These are phyloP conservation scores for Lithobates sylvaticus DNA, from an alignment of 2,797 vertebrate genomes.

Conservation along the genomic window DNA sequence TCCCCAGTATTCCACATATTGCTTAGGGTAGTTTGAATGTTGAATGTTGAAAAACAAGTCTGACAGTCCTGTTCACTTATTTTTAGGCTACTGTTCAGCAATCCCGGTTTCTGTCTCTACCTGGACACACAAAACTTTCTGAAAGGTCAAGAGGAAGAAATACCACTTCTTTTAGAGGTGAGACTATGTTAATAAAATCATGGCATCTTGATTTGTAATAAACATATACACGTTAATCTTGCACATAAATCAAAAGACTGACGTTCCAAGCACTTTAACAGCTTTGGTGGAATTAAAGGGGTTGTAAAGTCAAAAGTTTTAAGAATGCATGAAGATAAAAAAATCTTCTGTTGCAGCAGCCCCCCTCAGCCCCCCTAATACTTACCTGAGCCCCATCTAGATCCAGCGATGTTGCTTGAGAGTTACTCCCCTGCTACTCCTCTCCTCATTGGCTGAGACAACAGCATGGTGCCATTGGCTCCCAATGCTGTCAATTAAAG, in stretches of 20 bases:
- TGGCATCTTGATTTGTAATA: neutral
- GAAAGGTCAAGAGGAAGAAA: slow-evolving; percentile 78
- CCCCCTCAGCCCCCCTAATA: too few relatives aligned
- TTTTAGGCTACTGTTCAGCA: slow-evolving; percentile 80
- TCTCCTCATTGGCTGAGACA: too few relatives aligned
- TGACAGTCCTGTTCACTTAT: neutral
- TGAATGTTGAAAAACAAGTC: neutral
- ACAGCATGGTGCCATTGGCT: too few relatives aligned
- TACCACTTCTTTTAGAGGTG: slow-evolving; percentile 78
- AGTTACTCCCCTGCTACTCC: too few relatives aligned
- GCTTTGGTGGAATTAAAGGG: too few relatives aligned
- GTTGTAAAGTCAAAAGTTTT: too few relatives aligned
- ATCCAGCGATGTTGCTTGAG: too few relatives aligned
- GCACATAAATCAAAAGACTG: neutral
- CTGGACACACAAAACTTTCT: slow-evolving; percentile 86
- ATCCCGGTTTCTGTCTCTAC: slow-evolving; percentile 88
- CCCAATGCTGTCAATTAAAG: too few relatives aligned
- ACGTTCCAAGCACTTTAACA: neutral
- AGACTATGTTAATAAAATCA: slow-evolving; percentile 38
- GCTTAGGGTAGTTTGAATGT: neutral
- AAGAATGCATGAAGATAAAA: too few relatives aligned
- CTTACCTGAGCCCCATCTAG: too few relatives aligned
- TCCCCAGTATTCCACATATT: neutral
- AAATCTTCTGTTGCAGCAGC: too few relatives aligned
- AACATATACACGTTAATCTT: too few relatives aligned